Evolutionary conservation across 1,140 invertebrate species (phyloP), one percentile per base, ranked within the genome.

Genomic region (Zaprionus inermis): DNA sequence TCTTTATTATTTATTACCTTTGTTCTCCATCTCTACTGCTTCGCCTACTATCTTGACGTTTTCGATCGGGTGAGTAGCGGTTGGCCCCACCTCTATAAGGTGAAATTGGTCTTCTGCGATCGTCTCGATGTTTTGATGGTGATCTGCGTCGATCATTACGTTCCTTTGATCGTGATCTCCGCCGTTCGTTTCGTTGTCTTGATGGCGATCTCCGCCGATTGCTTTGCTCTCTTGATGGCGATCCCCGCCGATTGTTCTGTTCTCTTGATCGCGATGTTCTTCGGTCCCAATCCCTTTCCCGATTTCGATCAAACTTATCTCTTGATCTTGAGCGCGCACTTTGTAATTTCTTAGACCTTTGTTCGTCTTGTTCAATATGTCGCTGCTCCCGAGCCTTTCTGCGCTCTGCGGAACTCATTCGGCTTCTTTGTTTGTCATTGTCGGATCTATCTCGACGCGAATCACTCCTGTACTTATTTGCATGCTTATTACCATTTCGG

Each of bases 371-470:
- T 18, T 90, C 73, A 18, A 58, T 69, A 41, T 86, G 86, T 0
- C 86, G 76, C 16, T 64, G 73, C n/a, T 90, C 86, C 1, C 76
- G 75, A 0, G 81, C 81, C 20, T 71, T 90, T 30, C 58, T 41
- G 0, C 86, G 76, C 34, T 90, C 81, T 2, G 56, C 54, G 16
- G 81, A 80, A n/a, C 32, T 61, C 51, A 66, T 59, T 5, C 66
- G 65, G 14, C 9, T 66, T 57, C 70, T 75, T 2, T 44, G 36
- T n/a, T 84, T 69, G 2, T 76, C 59, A 6, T 49, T n/a, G 30
- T 46, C 57, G 0, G 67, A 44, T 46, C 24, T 10, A 24, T 76
- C 32, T 0, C 16, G 54, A 1, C 56, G 49, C 1, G 44, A 46
- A 2, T 64, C 68, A 2, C 1, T 5, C 49, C 49, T 66, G 9